Percentiles rank a stretch among this genome's conserved stretches.
phyloP scores from a whole-genome alignment of 2,113 vertebrate genomes.

The Notarius lentiginosus region DNA sequence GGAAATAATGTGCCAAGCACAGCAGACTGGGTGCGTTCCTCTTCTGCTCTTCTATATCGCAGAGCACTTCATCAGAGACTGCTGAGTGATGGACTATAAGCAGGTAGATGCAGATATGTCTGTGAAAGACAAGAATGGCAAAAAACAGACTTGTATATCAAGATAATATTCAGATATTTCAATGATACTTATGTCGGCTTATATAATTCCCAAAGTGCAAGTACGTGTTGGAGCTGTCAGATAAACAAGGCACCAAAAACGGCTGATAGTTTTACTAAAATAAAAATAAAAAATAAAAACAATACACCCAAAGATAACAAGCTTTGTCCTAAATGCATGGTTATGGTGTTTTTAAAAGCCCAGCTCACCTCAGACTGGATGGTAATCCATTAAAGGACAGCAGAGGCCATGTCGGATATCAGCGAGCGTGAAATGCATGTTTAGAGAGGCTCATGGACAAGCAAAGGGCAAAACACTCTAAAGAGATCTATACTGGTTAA shows the following conservation, averaged over 20 bases:
- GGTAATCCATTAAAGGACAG: slow-evolving; percentile 61
- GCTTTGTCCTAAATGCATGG: slow-evolving; percentile 27
- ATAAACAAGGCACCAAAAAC: not conserved
- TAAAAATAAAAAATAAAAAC: not conserved
- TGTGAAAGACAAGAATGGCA: not conserved
- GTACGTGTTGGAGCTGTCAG: not conserved
- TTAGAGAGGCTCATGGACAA: slow-evolving; percentile 4
- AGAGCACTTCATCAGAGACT: not conserved
- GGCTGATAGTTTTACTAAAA: not conserved
- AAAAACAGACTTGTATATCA: not conserved
- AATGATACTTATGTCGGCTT: not conserved
- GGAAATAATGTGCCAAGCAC: slow-evolving; percentile 21
- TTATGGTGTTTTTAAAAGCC: slow-evolving; percentile 56
- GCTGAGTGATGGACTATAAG: slow-evolving; percentile 21
- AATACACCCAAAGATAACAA: not conserved
- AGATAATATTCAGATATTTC: not conserved
- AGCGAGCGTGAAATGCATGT: slow-evolving; percentile 45
- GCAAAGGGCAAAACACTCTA: not conserved
- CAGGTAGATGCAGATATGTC: slow-evolving; percentile 3
- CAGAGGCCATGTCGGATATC: slow-evolving; percentile 43
- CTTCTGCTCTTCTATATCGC: not conserved
- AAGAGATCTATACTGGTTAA: not conserved
- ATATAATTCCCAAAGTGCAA: not conserved
- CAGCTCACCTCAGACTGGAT: slow-evolving; percentile 49
- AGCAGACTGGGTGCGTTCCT: slow-evolving; percentile 18